A percentile compares a stretch with the other conserved stretches of the same genome.
Evolutionary conservation across 30 jellyfish, hydroid and myxozoan species (phyloP).

Genomic region (Aurelia aurita complex sp. Pacific): DNA sequence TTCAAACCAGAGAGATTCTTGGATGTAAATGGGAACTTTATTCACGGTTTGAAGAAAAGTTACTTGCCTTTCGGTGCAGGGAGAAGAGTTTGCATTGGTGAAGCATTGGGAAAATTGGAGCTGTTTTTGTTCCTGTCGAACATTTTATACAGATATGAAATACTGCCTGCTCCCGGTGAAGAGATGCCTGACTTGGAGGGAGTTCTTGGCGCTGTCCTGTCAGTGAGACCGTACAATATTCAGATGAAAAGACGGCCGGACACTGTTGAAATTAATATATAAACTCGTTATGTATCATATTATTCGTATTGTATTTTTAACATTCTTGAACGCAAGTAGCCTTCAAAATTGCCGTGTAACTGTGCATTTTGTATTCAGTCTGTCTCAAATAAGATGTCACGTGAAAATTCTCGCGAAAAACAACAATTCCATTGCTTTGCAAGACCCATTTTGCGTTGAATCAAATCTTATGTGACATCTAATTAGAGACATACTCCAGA

Average conservation of each 20-base stretch:
- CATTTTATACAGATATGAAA: slow-evolving; percentile 60
- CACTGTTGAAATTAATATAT: neutral
- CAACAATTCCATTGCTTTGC: no score
- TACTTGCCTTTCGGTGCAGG: slow-evolving; percentile 98
- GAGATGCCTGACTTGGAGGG: slow-evolving; percentile 72
- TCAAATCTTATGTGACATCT: no score
- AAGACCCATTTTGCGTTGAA: no score
- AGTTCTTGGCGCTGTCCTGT: slow-evolving; percentile 38
- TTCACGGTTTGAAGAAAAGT: slow-evolving; percentile 58
- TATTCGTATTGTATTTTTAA: no score
- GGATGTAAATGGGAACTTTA: slow-evolving; percentile 72
- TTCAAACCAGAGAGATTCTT: slow-evolving; percentile 86
- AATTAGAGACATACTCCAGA: no score
- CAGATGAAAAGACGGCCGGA: slow-evolving; percentile 34
- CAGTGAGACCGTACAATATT: slow-evolving; percentile 70
- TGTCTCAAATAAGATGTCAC: no score
- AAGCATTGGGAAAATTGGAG: slow-evolving; percentile 83
- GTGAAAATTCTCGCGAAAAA: no score
- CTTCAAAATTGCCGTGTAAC: no score
- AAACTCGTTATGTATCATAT: no score
- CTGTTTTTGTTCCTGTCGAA: slow-evolving; percentile 66
- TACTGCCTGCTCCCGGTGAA: slow-evolving; percentile 47
- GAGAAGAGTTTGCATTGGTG: slow-evolving; percentile 91
- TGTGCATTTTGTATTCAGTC: no score
- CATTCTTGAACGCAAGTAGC: no score